Evolutionary conservation across 2,888 invertebrate species (phyloP).

Genomic region (Calephelis perditalis): DNA sequence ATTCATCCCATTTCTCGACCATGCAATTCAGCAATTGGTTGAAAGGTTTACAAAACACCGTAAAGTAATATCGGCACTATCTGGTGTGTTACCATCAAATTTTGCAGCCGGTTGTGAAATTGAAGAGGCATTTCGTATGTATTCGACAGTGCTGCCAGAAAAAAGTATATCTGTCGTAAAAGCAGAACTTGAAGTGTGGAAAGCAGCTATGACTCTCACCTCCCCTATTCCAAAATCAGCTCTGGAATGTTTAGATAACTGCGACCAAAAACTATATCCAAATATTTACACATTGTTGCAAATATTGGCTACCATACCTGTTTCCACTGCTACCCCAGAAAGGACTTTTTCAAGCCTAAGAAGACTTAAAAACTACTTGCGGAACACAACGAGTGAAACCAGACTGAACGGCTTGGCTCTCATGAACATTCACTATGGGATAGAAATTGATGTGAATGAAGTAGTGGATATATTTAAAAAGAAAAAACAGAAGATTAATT

Average conservation of each 20-base stretch:
- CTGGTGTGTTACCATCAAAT: slow-evolving; percentile 18
- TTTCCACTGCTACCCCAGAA: slow-evolving; percentile 23
- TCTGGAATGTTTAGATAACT: slow-evolving; percentile 24
- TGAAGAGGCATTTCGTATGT: slow-evolving; percentile 19
- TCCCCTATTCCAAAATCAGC: slow-evolving; percentile 23
- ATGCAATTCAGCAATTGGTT: slow-evolving; percentile 16
- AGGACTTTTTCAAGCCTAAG: slow-evolving; percentile 17
- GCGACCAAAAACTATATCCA: slow-evolving; percentile 19
- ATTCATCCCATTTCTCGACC: slow-evolving; percentile 19
- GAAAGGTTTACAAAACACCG: slow-evolving; percentile 13
- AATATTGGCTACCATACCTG: slow-evolving; percentile 19
- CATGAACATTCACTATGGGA: slow-evolving; percentile 12
- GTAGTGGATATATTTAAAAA: slow-evolving; percentile 24
- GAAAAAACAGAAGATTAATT: slow-evolving; percentile 23
- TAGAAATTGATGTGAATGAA: slow-evolving; percentile 21
- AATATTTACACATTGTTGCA: slow-evolving; percentile 15
- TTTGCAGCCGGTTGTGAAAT: slow-evolving; percentile 18
- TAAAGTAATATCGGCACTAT: slow-evolving; percentile 14
- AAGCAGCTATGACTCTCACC: slow-evolving; percentile 23
- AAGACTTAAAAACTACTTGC: slow-evolving; percentile 17
- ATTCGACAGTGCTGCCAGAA: slow-evolving; percentile 20
- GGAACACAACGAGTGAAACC: slow-evolving; percentile 9
- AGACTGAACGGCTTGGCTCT: slow-evolving; percentile 1
- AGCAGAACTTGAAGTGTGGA: slow-evolving; percentile 24
- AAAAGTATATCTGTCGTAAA: slow-evolving; percentile 21